Conservation (phyloP, 2,888 invertebrate genomes). For the Pilophorus perplexus region DNA sequence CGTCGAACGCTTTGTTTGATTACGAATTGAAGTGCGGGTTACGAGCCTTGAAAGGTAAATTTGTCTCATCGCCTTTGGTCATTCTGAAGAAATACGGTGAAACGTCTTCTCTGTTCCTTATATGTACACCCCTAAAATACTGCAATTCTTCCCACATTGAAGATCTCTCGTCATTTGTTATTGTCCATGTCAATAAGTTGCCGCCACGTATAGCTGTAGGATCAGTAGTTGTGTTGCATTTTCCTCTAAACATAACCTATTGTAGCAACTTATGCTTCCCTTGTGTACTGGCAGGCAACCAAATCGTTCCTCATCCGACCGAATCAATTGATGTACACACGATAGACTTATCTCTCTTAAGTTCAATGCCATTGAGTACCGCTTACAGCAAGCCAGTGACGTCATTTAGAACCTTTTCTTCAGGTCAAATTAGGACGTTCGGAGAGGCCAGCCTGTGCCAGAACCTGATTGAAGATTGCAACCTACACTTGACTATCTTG, state of each 20-base stretch:
- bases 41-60: constrained; percentile 1
- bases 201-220: neutral
- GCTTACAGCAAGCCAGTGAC: neutral
- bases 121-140: constrained; percentile 6
- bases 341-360: too few relatives aligned
- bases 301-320: neutral
- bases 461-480: neutral
- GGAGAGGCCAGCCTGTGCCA: constrained; percentile 1
- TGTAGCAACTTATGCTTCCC: neutral
- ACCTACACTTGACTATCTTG: neutral
- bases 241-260: neutral
- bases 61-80: constrained; percentile 8
- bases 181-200: neutral
- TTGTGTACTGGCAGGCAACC: constrained; percentile 9
- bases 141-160: neutral
- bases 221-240: constrained; percentile 3
- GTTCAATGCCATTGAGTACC: neutral
- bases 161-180: neutral
- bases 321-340: neutral
- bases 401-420: neutral
- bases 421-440: neutral
- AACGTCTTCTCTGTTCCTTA: neutral
- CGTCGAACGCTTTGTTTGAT: constrained; percentile 6
- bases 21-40: constrained; percentile 20
- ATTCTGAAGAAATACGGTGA: constrained; percentile 1